Conservation (phyloP, 2,797 vertebrate genomes). For the Danio tinwini region DNA sequence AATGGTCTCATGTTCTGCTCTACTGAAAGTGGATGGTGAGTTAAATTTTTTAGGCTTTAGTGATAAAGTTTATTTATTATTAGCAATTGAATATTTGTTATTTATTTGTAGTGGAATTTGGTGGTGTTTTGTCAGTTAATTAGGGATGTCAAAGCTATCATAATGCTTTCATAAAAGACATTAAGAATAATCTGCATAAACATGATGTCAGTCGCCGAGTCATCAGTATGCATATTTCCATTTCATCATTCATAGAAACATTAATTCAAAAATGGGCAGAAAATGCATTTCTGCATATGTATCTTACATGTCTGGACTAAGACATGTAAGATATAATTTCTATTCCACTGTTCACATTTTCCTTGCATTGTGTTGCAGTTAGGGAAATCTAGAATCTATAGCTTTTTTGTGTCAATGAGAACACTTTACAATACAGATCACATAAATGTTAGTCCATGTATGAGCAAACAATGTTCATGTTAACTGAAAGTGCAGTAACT, state of each 20-base stretch:
- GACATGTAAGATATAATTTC: no score
- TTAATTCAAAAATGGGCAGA: not conserved
- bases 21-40: constrained; percentile 88
- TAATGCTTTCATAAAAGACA: not conserved
- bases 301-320: not conserved
- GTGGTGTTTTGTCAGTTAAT: constrained; percentile 6
- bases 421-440: no score
- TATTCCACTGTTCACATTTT: not conserved
- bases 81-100: not conserved
- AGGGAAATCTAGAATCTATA: not conserved
- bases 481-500: no score
- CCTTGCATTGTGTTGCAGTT: not conserved
- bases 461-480: no score
- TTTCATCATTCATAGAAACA: not conserved
- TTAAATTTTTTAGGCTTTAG: constrained; percentile 33
- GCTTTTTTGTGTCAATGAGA: not conserved
- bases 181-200: not conserved
- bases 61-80: not conserved
- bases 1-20: constrained; percentile 89
- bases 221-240: not conserved
- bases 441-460: no score
- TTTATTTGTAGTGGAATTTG: not conserved
- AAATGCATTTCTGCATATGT: not conserved
- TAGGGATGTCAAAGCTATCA: constrained; percentile 24
- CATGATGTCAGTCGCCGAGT: not conserved